These are phyloP conservation scores for Pelmatolapia mariae DNA, from an alignment of 2,113 vertebrate species.

Conservation along the genomic window DNA sequence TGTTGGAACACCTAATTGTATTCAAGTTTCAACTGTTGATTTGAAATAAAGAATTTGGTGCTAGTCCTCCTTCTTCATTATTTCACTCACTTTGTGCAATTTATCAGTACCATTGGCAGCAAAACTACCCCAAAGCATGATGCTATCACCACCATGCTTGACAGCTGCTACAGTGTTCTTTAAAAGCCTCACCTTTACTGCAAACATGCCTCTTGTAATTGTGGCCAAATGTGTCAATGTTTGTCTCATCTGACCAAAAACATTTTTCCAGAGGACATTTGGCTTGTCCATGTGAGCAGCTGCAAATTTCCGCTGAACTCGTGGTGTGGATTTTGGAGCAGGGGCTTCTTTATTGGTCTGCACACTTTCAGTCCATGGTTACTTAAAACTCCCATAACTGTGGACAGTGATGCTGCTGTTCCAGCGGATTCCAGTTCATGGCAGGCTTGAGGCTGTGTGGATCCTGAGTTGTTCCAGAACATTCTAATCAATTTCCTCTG, in stretches of 20 bases:
- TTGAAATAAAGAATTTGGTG: background rate
- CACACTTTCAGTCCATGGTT: background rate
- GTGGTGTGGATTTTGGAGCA: background rate
- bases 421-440: rapidly evolving
- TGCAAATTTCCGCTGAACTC: background rate
- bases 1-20: background rate
- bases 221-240: background rate
- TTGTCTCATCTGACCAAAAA: background rate
- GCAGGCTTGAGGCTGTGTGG: background rate
- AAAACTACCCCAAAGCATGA: background rate
- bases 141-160: background rate
- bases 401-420: background rate
- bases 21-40: background rate
- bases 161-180: background rate
- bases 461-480: background rate
- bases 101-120: background rate
- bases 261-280: background rate
- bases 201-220: background rate
- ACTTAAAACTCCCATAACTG: background rate
- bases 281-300: background rate
- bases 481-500: background rate
- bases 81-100: background rate
- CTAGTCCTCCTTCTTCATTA: background rate
- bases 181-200: background rate
- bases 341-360: background rate